These are phyloP conservation scores for Achlya flavicornis DNA, from an alignment of 2,888 invertebrate genomes.

Conservation along the genomic window DNA sequence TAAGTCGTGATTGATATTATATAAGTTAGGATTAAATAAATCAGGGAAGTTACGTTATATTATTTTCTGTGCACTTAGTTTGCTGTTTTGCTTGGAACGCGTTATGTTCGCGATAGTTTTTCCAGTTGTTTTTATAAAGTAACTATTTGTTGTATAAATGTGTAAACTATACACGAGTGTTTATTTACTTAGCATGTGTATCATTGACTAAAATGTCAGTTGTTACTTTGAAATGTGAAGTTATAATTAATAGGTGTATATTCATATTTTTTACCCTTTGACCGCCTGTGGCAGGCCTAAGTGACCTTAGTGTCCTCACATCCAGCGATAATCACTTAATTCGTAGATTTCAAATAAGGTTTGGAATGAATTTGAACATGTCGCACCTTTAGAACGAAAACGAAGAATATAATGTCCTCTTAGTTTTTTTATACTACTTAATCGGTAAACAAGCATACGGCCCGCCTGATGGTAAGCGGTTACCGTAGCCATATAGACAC, in stretches of 20 bases:
- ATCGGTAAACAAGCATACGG: too few relatives aligned
- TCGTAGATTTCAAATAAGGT: neutral
- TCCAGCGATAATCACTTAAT: neutral
- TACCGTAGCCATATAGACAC: too few relatives aligned
- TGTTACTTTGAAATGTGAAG: neutral
- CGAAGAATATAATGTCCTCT: too few relatives aligned
- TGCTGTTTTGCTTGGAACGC: constrained; percentile 23
- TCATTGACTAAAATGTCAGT: neutral
- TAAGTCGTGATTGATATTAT: constrained; percentile 48
- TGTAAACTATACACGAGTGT: neutral
- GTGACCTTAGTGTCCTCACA: neutral
- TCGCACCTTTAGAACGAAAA: too few relatives aligned
- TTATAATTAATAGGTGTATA: neutral
- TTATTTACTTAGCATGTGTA: neutral
- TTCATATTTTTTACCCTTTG: neutral
- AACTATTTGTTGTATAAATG: neutral
- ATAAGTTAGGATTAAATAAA: constrained; percentile 44
- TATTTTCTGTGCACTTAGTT: constrained; percentile 38
- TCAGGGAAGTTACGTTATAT: constrained; percentile 34
- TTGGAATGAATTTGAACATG: neutral
- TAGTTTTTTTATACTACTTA: too few relatives aligned
- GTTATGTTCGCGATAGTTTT: constrained; percentile 17
- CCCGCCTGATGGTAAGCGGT: too few relatives aligned
- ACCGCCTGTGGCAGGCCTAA: neutral
- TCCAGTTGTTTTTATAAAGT: constrained; percentile 23